Evolutionary conservation across 2,888 invertebrate genomes (phyloP), one percentile per base, ranked within the genome.

Genomic region (Urechis unicinctus): DNA sequence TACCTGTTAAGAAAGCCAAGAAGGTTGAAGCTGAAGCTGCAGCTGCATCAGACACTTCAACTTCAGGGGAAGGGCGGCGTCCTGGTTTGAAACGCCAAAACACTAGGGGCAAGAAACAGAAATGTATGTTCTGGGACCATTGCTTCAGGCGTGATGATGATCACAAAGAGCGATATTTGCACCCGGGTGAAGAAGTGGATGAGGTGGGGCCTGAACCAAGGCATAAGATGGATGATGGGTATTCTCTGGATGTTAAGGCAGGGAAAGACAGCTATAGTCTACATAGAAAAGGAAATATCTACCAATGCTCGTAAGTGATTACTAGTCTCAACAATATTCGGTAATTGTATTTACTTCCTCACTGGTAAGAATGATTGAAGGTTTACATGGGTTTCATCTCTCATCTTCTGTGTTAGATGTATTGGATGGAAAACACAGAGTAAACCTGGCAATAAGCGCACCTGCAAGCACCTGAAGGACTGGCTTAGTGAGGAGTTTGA

Each of bases 61-160:
- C n/a, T n/a, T n/a, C n/a, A n/a, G n/a, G n/a, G n/a, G n/a, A n/a
- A n/a, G n/a, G n/a, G n/a, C n/a, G n/a, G n/a, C n/a, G n/a, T n/a
- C n/a, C n/a, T n/a, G n/a, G n/a, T n/a, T 17, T 36, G 36, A 36
- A 36, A 36, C 36, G 36, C 17, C 9, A 13, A 36, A 36, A 36
- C 36, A 36, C 36, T 6, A 6, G 24, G 28, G 6, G 48, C 9
- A 26, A 22, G 6, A 48, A 26, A 26, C 48, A 48, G 21, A 48
- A 26, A 9, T 25, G 28, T 48, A 9, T 48, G 75, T 87, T 85
- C 70, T 85, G 85, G 58, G 76, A 75, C 9, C 77, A 74, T 55
- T 87, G 87, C 68, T 78, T 13, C 73, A 85, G 86, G 65, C 83
- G 81, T 66, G 86, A 85, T 72, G 77, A 82, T 0, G 73, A 75